These are phyloP conservation scores for Australoheros facetus DNA, from an alignment of 2,797 vertebrate species.

Conservation along the genomic window DNA sequence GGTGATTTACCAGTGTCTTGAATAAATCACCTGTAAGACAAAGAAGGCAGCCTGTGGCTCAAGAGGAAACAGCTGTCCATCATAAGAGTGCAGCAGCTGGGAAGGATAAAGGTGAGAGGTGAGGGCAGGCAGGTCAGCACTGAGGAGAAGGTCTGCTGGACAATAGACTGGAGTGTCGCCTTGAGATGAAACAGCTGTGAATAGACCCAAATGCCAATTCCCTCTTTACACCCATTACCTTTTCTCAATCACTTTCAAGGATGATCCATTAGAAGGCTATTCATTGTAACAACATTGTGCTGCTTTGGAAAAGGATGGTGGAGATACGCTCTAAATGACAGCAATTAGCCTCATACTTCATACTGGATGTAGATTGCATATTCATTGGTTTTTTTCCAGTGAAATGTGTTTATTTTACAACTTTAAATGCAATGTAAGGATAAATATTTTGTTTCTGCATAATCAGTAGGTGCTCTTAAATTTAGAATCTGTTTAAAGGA, in stretches of 20 bases:
- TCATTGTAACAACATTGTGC: conserved; percentile 4
- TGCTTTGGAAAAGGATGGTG: not conserved
- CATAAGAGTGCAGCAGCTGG: conserved; percentile 44
- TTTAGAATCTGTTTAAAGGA: not conserved
- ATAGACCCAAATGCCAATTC: conserved; percentile 18
- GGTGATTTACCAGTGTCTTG: conserved; percentile 7
- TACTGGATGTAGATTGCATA: not conserved
- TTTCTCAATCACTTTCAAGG: conserved; percentile 31
- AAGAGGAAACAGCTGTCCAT: conserved; percentile 45
- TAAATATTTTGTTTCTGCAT: too few relatives aligned
- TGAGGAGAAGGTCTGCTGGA: conserved; percentile 48
- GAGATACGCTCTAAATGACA: not conserved
- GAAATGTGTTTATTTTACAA: not conserved
- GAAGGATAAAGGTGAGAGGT: conserved; percentile 62
- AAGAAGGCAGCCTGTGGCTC: conserved; percentile 9
- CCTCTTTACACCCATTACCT: conserved; percentile 31
- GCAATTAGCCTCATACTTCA: not conserved
- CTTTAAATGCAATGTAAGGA: not conserved
- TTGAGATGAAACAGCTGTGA: conserved; percentile 40
- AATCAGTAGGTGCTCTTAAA: not conserved
- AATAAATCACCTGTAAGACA: conserved; percentile 35
- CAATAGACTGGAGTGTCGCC: conserved; percentile 40
- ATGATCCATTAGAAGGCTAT: conserved; percentile 30
- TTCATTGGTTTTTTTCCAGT: not conserved
- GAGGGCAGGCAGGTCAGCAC: conserved; percentile 44